These are phyloP conservation scores for Megalops cyprinoides DNA, from an alignment of 2,797 vertebrate genomes.

Conservation along the genomic window DNA sequence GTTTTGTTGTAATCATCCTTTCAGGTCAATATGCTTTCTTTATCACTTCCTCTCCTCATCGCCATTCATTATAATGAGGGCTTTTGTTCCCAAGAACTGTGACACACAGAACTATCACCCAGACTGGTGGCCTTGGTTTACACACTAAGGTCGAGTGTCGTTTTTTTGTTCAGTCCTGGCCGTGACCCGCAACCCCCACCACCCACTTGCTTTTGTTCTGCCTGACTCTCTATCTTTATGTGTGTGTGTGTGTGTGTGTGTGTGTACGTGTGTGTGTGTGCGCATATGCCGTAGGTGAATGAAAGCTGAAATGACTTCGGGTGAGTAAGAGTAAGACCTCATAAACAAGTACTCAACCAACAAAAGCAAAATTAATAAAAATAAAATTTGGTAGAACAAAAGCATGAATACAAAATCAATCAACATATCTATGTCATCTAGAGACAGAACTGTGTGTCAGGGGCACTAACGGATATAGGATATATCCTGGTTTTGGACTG, in stretches of 20 bases:
- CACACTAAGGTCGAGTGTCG: constrained; percentile 39
- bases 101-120: constrained; percentile 51
- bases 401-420: no score
- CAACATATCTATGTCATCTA: no score
- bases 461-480: no score
- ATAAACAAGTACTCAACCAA: constrained; percentile 3
- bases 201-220: constrained; percentile 11
- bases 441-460: no score
- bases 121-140: constrained; percentile 30
- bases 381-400: no score
- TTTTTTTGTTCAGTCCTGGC: constrained; percentile 39
- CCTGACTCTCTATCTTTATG: not conserved
- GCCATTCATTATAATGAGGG: constrained; percentile 75
- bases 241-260: not conserved
- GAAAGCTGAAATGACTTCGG: not conserved
- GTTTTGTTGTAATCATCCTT: constrained; percentile 78
- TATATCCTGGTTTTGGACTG: no score
- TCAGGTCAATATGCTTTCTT: constrained; percentile 83
- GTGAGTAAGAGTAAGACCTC: not conserved
- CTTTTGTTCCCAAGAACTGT: constrained; percentile 78
- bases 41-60: constrained; percentile 90
- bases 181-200: constrained; percentile 26
- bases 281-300: not conserved
- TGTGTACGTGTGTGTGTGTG: not conserved
- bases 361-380: no score